Evolutionary conservation across 2,888 invertebrate genomes (phyloP).

Genomic region (Phyllotreta cruciferae): DNA sequence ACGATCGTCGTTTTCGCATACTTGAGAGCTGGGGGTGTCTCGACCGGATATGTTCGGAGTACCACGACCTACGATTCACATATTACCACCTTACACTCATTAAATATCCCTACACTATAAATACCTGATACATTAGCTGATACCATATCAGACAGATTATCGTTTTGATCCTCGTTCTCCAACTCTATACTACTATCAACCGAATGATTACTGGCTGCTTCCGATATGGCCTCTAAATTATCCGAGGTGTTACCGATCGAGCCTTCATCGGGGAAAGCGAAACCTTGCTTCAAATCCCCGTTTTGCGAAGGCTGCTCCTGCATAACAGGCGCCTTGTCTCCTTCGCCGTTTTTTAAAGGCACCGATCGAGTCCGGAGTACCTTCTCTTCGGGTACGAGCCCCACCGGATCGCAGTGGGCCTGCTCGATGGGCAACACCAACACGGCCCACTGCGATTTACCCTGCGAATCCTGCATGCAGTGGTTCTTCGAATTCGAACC

Average conservation of each 20-base stretch:
- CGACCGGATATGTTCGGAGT: slow-evolving; percentile 96
- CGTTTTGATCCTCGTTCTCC: slow-evolving; percentile 88
- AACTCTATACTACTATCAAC: slow-evolving; percentile 90
- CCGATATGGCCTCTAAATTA: slow-evolving; percentile 93
- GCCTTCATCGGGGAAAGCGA: slow-evolving; percentile 91
- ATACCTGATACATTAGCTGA: slow-evolving; percentile 96
- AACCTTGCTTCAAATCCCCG: slow-evolving; percentile 56
- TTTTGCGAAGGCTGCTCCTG: slow-evolving; percentile 38
- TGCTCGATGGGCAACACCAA: slow-evolving; percentile 72
- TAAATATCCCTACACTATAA: no score
- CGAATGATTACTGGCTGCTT: slow-evolving; percentile 94
- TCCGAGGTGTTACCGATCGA: slow-evolving; percentile 92
- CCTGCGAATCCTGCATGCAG: slow-evolving; percentile 26
- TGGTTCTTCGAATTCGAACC: slow-evolving; percentile 38
- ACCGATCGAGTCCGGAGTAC: slow-evolving; percentile 62
- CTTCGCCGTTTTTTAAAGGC: slow-evolving; percentile 48
- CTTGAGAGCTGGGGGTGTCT: slow-evolving; percentile 95
- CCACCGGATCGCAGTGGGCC: slow-evolving; percentile 54
- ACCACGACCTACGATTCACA: slow-evolving; percentile 66
- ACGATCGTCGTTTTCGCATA: slow-evolving; percentile 69
- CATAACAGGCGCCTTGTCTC: slow-evolving; percentile 33
- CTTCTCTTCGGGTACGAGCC: slow-evolving; percentile 67
- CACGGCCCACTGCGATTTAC: slow-evolving; percentile 61
- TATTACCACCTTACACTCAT: no score
- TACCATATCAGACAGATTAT: slow-evolving; percentile 96